A percentile compares a stretch with the other conserved stretches of the same genome.
Conservation (phyloP, 2,888 invertebrate species). For the Apotomis betuletana region DNA sequence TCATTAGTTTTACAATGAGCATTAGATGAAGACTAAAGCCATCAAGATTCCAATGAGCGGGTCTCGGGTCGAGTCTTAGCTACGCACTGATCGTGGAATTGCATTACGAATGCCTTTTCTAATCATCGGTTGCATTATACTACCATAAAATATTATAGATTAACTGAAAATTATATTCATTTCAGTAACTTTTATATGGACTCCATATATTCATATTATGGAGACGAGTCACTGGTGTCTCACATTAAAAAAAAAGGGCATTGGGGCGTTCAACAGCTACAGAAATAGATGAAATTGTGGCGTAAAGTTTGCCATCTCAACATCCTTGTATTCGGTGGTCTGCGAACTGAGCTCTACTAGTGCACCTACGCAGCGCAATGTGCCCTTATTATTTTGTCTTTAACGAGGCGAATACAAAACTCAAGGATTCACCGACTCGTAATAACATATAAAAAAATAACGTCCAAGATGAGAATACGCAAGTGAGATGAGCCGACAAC, state of each 20-base stretch:
- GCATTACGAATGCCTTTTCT: constrained; percentile 73
- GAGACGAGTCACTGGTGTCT: too few species aligned
- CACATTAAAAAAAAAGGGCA: too few species aligned
- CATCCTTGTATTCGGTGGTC: constrained; percentile 89
- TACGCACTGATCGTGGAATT: constrained; percentile 53
- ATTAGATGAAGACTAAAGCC: constrained; percentile 66
- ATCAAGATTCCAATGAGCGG: constrained; percentile 78
- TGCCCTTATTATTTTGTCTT: too few species aligned
- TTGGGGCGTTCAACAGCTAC: background rate
- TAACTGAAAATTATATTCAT: too few species aligned
- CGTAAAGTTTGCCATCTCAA: constrained; percentile 87
- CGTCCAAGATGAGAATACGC: too few species aligned
- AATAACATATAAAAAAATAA: too few species aligned
- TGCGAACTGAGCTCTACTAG: constrained; percentile 93
- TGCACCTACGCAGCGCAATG: constrained; percentile 94
- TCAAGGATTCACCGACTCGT: too few species aligned
- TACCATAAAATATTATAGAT: too few species aligned
- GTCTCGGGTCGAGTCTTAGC: constrained; percentile 72
- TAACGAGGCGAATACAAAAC: too few species aligned
- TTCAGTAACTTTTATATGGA: too few species aligned
- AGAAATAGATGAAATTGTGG: background rate
- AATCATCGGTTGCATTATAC: constrained; percentile 68
- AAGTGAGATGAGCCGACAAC: too few species aligned
- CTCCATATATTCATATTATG: too few species aligned
- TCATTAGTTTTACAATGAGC: constrained; percentile 76